Conservation (phyloP, 1,140 invertebrate genomes). For the Bombyx mori region ASM3026992v2 NC_085114.1:11010501-11011000, state of each 20-base stretch:
- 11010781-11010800: slow-evolving; percentile 17
- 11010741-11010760: slow-evolving; percentile 22
- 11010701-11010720: slow-evolving; percentile 64
- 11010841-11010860: slow-evolving; percentile 11
- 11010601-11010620: slow-evolving; percentile 61
- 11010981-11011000: slow-evolving; percentile 54
- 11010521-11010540: too few relatives aligned
- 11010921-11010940: slow-evolving; percentile 49
- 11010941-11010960: slow-evolving; percentile 30
- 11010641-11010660: slow-evolving; percentile 54
- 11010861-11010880: slow-evolving; percentile 1
- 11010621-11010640: slow-evolving; percentile 35
- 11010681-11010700: slow-evolving; percentile 43
- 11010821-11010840: slow-evolving; percentile 13
- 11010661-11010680: slow-evolving; percentile 40
- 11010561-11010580: slow-evolving; percentile 56
- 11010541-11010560: slow-evolving; percentile 3
- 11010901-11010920: slow-evolving; percentile 26
- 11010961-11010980: slow-evolving; percentile 46
- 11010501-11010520: too few relatives aligned
- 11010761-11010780: slow-evolving; percentile 18
- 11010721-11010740: slow-evolving; percentile 36
- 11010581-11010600: slow-evolving; percentile 39
- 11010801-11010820: slow-evolving; percentile 20
- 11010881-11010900: slow-evolving; percentile 26